Base-by-base conservation (phyloP, 2,113 vertebrate species). In the Istiophorus platypterus region DNA sequence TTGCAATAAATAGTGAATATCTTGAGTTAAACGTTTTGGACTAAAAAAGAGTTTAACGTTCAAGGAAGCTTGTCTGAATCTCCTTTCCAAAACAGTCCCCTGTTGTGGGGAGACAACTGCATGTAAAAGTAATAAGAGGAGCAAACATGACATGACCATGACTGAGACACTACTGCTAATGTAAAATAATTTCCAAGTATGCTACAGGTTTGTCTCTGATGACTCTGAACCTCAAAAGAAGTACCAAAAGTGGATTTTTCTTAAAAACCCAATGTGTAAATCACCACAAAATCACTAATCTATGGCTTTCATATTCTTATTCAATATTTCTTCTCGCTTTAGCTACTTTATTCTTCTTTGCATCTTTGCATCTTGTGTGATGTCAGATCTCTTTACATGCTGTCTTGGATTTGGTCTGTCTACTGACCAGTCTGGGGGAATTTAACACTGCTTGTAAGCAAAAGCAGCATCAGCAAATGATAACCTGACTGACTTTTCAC, bases 401-500 rank as follows among this genome's bases (percentile, higher is more conserved):
- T 59, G 29, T 62, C 66, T 64, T 29, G 8, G 9, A n/a, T 72
- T 54, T 22, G 72, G 51, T 63, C 20, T 76, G 77, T 84, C 78
- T 72, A 47, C 51, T 77, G 89, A 70, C 65, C 67, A n/a, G 69
- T 87, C 80, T 84, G 49, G 56, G 52, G 61, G 61, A 76, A 78
- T 82, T 89, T 90, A 39, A 86, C 78, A 75, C 84, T 72, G 70
- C 17, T 85, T 57, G 41, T 37, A 69, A 76, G 65, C 37, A 89
- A 58, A 79, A 62, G 58, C 76, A 83, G 63, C 70, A 54, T 37
- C 72, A 74, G 71, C 92, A 90, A 85, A 68, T 63, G 86, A 77
- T 90, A 90, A 84, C 88, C 70, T 89, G 64, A 66, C 76, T 80
- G 74, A 57, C 76, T 87, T 51, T 71, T 87, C 80, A 83, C 91